A percentile compares a stretch with the other conserved stretches of the same genome.
Conservation (phyloP, 2,113 vertebrate species). For the Mirounga angustirostris region DNA sequence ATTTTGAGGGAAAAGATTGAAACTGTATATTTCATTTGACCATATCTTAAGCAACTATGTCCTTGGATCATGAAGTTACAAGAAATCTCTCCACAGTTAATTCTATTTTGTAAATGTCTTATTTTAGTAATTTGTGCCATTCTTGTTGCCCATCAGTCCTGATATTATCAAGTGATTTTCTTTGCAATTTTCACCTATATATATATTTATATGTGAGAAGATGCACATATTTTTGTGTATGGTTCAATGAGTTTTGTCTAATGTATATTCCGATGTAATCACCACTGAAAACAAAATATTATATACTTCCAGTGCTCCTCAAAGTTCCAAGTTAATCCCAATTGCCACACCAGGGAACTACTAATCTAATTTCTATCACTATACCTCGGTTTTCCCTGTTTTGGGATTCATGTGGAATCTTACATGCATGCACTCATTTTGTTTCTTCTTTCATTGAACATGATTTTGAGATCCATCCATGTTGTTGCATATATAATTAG, state of each 20-base stretch:
- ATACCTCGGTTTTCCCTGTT: background rate
- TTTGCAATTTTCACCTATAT: background rate
- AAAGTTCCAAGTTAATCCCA: background rate
- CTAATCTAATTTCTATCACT: background rate
- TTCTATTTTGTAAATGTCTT: background rate
- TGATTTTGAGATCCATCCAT: background rate
- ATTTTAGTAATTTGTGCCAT: background rate
- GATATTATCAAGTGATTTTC: background rate
- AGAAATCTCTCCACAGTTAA: background rate
- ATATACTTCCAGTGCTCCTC: background rate
- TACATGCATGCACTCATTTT: background rate
- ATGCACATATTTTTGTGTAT: background rate
- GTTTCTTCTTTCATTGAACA: background rate
- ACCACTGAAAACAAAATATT: background rate
- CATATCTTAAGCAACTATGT: background rate
- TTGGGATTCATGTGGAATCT: background rate
- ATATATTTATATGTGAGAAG: background rate
- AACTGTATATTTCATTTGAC: background rate
- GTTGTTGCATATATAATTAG: background rate
- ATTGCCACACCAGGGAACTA: background rate
- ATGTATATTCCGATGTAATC: background rate
- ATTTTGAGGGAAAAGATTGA: background rate
- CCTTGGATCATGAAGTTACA: background rate
- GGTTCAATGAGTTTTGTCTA: background rate
- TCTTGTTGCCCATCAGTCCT: background rate